Evolutionary conservation across 2,113 vertebrate genomes (phyloP), one percentile per base, ranked within the genome.

Genomic region (Parus major): DNA sequence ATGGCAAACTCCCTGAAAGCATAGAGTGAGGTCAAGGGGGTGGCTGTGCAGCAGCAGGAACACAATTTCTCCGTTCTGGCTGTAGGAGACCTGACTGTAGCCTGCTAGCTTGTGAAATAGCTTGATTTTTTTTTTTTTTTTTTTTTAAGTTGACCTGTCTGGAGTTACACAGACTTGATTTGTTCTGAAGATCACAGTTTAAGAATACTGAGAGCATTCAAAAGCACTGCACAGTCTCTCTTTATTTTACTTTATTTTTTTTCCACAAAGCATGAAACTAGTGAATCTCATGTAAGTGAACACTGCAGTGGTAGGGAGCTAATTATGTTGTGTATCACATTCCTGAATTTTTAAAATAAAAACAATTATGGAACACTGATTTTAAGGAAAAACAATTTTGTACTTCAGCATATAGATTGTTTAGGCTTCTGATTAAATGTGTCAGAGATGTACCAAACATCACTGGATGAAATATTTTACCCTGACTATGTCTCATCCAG

Each of bases 301-400:
- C 42, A 86, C 79, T 92, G 85, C 93, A 94, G 69, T 86, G 86
- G 69, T 92, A 92, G 94, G 92, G 68, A 96, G 88, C 72, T 84
- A 78, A 96, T 82, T 97, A 82, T 96, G 96, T 88, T 96, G 92
- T 86, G 79, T 81, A 92, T 94, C 95, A 94, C 97, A 97, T 95
- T 96, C 82, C 96, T 94, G 90, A 91, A 80, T 73, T 94, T 96
- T 91, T 90, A 66, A 96, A 95, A 76, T 91, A 94, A 94, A 97
- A 92, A 55, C 70, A 55, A 23, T 55, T 57, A 85, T 9, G 53
- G 66, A 96, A 93, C 75, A 93, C 73, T 92, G 77, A 80, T 81
- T 95, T 91, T 88, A 92, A 86, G 72, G 94, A 89, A 96, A 80
- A 95, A 69, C n/a, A 78, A 82, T 57, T 95, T 94, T 95, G 80